These are phyloP conservation scores for Clostera curtula DNA, from an alignment of 2,888 invertebrate species.

Conservation along the genomic window DNA sequence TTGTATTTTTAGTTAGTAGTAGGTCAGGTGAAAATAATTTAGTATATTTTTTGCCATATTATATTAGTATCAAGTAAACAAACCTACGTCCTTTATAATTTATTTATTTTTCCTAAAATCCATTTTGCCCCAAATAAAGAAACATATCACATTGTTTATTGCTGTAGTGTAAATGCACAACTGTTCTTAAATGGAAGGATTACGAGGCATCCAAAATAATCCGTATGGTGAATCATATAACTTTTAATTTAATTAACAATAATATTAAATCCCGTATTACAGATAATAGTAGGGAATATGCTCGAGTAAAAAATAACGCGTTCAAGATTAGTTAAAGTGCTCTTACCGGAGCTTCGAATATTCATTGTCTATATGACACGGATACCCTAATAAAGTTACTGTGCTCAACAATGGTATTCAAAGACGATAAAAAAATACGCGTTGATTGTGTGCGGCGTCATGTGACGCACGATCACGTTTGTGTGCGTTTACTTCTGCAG, in stretches of 20 bases:
- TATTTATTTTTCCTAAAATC: conserved; percentile 20
- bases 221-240: conserved; percentile 30
- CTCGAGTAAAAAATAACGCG: conserved; percentile 23
- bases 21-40: too few relatives aligned
- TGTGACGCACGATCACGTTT: conserved; percentile 33
- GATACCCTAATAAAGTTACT: conserved; percentile 55
- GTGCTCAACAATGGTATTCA: conserved; percentile 48
- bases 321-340: conserved; percentile 28
- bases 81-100: conserved; percentile 11
- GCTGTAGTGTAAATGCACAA: conserved; percentile 23
- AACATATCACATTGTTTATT: conserved; percentile 21
- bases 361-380: conserved; percentile 45
- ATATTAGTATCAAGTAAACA: conserved; percentile 13
- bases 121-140: conserved; percentile 18
- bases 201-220: conserved; percentile 21
- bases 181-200: conserved; percentile 29
- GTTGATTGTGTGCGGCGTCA: conserved; percentile 30
- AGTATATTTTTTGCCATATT: too few relatives aligned
- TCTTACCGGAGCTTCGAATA: conserved; percentile 26
- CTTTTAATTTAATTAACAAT: conserved; percentile 21
- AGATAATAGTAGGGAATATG: too few relatives aligned
- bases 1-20: too few relatives aligned
- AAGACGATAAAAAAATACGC: conserved; percentile 54
- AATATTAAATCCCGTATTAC: too few relatives aligned
- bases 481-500: conserved; percentile 40